phyloP scores from a whole-genome alignment of 1,140 invertebrate species.

The Drosophila sproati region DNA sequence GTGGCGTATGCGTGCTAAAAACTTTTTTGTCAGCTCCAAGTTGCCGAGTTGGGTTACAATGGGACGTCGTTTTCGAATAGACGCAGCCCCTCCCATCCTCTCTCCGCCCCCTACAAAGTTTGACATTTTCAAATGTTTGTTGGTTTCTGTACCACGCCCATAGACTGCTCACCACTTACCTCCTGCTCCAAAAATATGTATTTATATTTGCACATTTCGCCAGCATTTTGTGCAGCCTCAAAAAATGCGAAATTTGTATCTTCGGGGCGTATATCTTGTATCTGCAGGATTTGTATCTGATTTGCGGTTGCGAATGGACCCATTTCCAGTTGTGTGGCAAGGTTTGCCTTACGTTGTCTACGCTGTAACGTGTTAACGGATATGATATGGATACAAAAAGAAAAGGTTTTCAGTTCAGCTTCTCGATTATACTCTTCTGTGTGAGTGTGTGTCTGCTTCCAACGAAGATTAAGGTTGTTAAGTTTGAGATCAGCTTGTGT shows the following conservation, averaged over 20 bases:
- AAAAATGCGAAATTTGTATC: constrained; percentile 73
- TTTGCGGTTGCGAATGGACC: constrained; percentile 39
- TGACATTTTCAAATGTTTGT: constrained; percentile 68
- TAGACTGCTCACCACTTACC: background rate
- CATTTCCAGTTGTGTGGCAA: constrained; percentile 2
- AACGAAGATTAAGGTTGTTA: background rate
- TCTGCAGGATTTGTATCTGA: constrained; percentile 43
- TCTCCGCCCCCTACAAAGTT: constrained; percentile 44
- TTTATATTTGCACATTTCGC: constrained; percentile 74
- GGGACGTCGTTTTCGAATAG: constrained; percentile 8
- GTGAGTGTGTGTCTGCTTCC: background rate
- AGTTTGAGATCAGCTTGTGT: background rate
- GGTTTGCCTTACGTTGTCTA: background rate
- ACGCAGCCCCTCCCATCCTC: background rate
- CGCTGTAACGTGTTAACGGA: constrained; percentile 6
- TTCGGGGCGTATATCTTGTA: constrained; percentile 63
- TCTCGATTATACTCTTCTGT: background rate
- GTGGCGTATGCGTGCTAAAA: constrained; percentile 76
- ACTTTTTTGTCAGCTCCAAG: constrained; percentile 73
- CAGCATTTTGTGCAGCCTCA: constrained; percentile 58
- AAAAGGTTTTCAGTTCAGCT: background rate
- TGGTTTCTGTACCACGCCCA: constrained; percentile 1
- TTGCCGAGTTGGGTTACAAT: constrained; percentile 45
- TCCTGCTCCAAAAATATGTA: constrained; percentile 21
- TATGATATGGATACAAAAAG: background rate